A percentile compares a stretch with the other conserved stretches of the same genome.
Conservation (phyloP, 2,797 vertebrate genomes). For the Lerista edwardsae region DNA sequence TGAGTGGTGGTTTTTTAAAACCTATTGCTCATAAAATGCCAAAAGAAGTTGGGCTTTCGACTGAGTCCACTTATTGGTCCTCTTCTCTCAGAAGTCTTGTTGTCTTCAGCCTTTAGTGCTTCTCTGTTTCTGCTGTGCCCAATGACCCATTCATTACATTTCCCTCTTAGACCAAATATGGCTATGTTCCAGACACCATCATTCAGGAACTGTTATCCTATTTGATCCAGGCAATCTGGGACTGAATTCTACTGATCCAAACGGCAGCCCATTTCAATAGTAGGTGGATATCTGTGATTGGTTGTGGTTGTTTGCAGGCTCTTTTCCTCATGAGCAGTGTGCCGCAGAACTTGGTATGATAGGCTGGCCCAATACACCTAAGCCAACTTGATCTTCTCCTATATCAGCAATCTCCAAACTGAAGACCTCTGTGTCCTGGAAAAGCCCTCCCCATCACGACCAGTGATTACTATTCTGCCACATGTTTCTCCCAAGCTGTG, state of each 20-base stretch:
- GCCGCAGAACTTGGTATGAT: neutral
- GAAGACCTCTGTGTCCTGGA: no score
- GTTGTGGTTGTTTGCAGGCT: neutral
- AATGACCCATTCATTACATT: neutral
- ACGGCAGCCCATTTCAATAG: neutral
- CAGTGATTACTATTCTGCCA: no score
- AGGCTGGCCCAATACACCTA: neutral
- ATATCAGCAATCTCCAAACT: no score
- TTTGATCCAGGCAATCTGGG: neutral
- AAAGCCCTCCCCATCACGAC: no score
- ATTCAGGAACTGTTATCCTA: neutral
- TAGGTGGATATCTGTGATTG: neutral
- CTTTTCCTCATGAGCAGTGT: neutral
- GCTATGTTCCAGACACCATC: neutral
- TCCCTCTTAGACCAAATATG: neutral
- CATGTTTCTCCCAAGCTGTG: no score
- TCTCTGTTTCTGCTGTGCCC: neutral
- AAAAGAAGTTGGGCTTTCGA: neutral
- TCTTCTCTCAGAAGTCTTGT: neutral
- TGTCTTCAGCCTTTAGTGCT: neutral
- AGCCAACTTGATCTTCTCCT: neutral
- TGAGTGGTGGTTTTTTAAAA: neutral
- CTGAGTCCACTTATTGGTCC: neutral
- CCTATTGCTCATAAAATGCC: neutral
- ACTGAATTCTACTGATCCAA: neutral